Evolutionary conservation across 1,140 invertebrate species (phyloP), one percentile per base, ranked within the genome.

Genomic region (Asbolus verrucosus): DNA sequence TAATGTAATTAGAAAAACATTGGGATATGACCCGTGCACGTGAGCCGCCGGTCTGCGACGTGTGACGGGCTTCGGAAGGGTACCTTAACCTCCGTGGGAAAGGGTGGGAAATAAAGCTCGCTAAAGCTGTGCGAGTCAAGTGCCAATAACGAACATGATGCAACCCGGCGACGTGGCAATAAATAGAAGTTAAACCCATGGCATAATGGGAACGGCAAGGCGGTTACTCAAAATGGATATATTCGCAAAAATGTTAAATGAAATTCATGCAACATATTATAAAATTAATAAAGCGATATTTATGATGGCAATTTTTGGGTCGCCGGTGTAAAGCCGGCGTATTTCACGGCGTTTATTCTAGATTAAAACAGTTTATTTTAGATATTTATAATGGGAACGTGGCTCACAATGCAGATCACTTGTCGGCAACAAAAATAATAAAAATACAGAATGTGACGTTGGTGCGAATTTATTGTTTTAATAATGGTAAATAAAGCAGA

Each of bases 331-430:
- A 75, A 71, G 70, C 72, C 72, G 41, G 66, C 76, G 75, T 72
- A 72, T 74, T 75, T 74, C 75, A 74, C 69, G 65, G 75, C 78
- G 77, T 78, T 78, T 78, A 79, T 79, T 80, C 76, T 76, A 81
- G 79, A 81, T 81, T 81, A 81, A 81, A 81, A 80, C 79, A 80
- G 79, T 80, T 80, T 80, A 80, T 80, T 80, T 80, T 79, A 80
- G 78, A 80, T 80, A 80, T 80, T 80, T 79, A 80, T 79, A 80
- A 80, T 79, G 76, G 77, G 72, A 68, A 61, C 71, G 69, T 50
- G 75, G 75, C 77, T 76, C 77, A 78, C 75, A 79, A 79, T 79
- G 79, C 78, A 78, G 79, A 80, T 80, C 79, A 81, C 77, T 81
- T 79, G 77, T 80, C 78, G 78, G 73, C 71, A 63, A 62, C 41